Conservation (phyloP, 2,113 vertebrate genomes). For the Damaliscus lunatus region DNA sequence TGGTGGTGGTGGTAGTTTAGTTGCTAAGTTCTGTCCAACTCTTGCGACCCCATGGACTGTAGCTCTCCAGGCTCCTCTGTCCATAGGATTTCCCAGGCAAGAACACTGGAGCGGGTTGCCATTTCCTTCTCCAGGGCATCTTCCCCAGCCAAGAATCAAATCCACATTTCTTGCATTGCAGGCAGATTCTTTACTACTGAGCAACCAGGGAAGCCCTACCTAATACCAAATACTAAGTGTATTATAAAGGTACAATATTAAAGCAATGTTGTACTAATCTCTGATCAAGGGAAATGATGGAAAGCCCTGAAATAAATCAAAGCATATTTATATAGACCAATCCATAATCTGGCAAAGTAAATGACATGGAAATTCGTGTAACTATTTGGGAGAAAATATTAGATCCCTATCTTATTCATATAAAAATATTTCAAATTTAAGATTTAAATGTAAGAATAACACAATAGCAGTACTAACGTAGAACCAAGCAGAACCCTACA, state of each 20-base stretch:
- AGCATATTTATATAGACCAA: neutral
- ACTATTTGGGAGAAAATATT: neutral
- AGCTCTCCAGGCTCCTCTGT: neutral
- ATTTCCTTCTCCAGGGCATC: neutral
- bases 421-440: neutral
- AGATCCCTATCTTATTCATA: neutral
- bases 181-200: neutral
- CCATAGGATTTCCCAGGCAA: neutral
- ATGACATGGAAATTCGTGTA: neutral
- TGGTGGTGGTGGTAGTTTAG: neutral
- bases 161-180: neutral
- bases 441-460: neutral
- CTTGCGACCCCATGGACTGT: fast-evolving
- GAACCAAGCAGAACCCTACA: neutral
- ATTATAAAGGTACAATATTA: neutral
- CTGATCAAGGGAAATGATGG: neutral
- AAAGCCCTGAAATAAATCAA: neutral
- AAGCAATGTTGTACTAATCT: neutral
- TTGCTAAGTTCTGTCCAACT: neutral
- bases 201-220: neutral
- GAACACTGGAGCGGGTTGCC: neutral
- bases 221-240: neutral
- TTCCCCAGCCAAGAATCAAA: neutral
- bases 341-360: neutral
- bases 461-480: neutral